phyloP scores from a whole-genome alignment of 37 sponge, comb jelly and placozoan genomes.

The Chondrilla cf. caribensis region DNA sequence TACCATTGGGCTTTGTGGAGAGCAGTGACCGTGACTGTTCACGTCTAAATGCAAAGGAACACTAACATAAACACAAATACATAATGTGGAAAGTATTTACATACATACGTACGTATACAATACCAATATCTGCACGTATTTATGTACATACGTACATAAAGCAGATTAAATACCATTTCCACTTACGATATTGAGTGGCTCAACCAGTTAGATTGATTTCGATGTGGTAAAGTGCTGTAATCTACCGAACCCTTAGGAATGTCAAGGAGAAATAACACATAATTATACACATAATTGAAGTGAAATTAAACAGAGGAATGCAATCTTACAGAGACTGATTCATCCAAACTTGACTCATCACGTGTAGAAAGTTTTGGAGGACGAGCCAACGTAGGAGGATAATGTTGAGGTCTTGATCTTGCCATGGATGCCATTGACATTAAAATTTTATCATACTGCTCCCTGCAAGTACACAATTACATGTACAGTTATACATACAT shows the following conservation, averaged over 20 bases:
- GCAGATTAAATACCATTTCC: too few relatives aligned
- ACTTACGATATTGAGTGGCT: constrained; percentile 19
- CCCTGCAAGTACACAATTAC: too few relatives aligned
- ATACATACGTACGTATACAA: too few relatives aligned
- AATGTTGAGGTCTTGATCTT: background rate
- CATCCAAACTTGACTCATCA: constrained; percentile 6
- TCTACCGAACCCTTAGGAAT: too few relatives aligned
- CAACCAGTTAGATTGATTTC: constrained; percentile 47
- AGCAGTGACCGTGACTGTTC: constrained; percentile 54
- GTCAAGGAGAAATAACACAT: too few relatives aligned
- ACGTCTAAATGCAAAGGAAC: constrained; percentile 12
- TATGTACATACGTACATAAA: too few relatives aligned
- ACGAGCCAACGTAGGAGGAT: constrained; percentile 1
- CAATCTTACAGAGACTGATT: background rate
- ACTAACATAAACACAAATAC: background rate
- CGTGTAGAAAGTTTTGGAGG: background rate
- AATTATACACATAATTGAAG: too few relatives aligned
- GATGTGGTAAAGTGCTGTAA: constrained; percentile 42
- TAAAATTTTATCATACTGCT: constrained; percentile 12
- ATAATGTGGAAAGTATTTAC: background rate
- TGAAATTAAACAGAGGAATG: too few relatives aligned
- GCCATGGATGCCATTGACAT: background rate
- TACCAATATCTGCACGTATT: too few relatives aligned
- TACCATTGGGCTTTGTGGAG: constrained; percentile 49
- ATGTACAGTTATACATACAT: too few relatives aligned